Evolutionary conservation across 2,888 invertebrate genomes (phyloP).

Genomic region (Pollenia angustigena): DNA sequence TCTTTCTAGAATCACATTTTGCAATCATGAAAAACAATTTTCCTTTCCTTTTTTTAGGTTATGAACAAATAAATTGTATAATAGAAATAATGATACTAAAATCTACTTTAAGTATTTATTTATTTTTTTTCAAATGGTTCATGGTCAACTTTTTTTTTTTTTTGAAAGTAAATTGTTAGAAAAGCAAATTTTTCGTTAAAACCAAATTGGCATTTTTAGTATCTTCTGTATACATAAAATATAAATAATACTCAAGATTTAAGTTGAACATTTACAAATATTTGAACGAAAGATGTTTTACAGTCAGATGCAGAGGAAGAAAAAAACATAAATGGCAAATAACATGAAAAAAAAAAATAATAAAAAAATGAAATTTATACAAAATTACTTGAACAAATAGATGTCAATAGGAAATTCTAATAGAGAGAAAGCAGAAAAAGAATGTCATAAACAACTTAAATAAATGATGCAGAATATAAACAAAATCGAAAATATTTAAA

Average conservation of each 20-base stretch:
- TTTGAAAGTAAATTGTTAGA: neutral
- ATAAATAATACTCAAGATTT: conserved; percentile 25
- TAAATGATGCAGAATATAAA: conserved; percentile 61
- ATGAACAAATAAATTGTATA: conserved; percentile 21
- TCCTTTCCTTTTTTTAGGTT: neutral
- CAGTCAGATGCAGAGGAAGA: neutral
- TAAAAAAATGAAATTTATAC: conserved; percentile 39
- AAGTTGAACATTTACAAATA: conserved; percentile 22
- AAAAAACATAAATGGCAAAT: conserved; percentile 8
- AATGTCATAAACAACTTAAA: conserved; percentile 60
- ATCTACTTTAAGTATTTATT: neutral
- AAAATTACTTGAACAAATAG: conserved; percentile 55
- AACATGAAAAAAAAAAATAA: conserved; percentile 9
- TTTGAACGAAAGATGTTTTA: conserved; percentile 4
- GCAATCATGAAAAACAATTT: conserved; percentile 27
- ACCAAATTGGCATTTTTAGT: conserved; percentile 31
- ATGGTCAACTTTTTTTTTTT: conserved; percentile 36
- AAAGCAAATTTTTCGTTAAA: conserved; percentile 34
- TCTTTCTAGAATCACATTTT: neutral
- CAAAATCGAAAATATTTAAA: conserved; percentile 14
- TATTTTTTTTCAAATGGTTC: conserved; percentile 24
- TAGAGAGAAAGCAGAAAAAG: neutral
- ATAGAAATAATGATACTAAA: conserved; percentile 5
- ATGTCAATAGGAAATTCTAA: conserved; percentile 55
- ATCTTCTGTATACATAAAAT: conserved; percentile 23